Base-by-base conservation (phyloP, 2,888 invertebrate genomes). In the Drosophila neutralis region DNA sequence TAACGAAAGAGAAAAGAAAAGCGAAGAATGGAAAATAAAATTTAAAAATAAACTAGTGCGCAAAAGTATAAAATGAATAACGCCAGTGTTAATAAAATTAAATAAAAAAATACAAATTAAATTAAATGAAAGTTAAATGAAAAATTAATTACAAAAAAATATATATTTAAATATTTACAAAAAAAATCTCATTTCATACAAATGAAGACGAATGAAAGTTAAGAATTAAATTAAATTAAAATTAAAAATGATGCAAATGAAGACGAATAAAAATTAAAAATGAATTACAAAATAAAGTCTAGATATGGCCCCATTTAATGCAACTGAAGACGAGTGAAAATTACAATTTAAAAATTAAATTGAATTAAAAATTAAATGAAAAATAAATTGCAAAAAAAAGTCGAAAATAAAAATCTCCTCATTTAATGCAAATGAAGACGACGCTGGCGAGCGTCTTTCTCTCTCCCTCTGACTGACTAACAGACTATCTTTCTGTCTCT, bases 371-470 rank as follows among this genome's bases (percentile, higher is more conserved):
- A 45, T 24, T 45, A 45, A 45, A 24, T 45, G 21, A 8, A 45
- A 45, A 15, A 45, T 24, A 45, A 4, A 45, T 45, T 45, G 15
- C 45, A 24, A 56, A 58, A 59, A 40, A 63, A 63, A 66, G 33
- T 33, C 27, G 24, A 64, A 64, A 80, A 60, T 56, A 35, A 64
- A 69, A 83, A 60, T 69, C 69, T 54, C 38, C 52, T 65, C 72
- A 64, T 64, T 67, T 36, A 58, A 62, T 27, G 53, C 81, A 72
- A 81, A 83, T 88, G 82, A 72, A 88, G 87, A 83, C 69, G 83
- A 88, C 79, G 45, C 45, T 45, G 71, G 73, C 70, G 88, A 80
- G 90, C 86, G 82, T 72, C 78, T 87, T 87, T 69, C 78, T 84
- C 69, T 80, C 83, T 72, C 90, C 83, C 60, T 69, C 80, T 69